Base-by-base conservation (phyloP, 37 sponge, comb jelly and placozoan species). In the Ianthella basta region DNA sequence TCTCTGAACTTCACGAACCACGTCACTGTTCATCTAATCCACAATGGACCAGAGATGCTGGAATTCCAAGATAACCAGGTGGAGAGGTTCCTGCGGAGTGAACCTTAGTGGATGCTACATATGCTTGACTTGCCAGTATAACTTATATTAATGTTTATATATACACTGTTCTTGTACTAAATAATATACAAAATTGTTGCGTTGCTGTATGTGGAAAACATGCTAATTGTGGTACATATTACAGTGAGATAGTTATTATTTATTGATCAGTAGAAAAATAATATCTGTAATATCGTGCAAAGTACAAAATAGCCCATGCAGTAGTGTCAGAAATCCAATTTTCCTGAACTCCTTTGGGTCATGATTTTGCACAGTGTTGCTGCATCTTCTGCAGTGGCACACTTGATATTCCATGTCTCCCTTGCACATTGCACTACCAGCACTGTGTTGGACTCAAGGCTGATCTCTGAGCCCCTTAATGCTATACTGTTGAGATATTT, bases 11-110 rank as follows among this genome's bases (percentile, higher is more conserved):
- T 87, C 74, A 72, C 88, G 1, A 29, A 80, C n/a, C 81, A 80
- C 16, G 92, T 91, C 18, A 81, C 67, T 36, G 86, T 91, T 40
- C 92, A 88, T 33, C 29, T 80, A 5, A 84, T 91, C 35, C 6
- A 41, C 60, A 91, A 91, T 65, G 92, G 92, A 0, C 88, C 85
- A 32, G 88, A 88, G 55, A 82, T 85, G 82, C 78, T 75, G 21
- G 78, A 40, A 32, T 53, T 53, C 21, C 33, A 24, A 10, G n/a
- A 14, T 50, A 36, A 40, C 54, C 33, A 75, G 24, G 37, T 40
- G 39, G 38, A 41, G 15, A 5, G 24, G 78, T 75, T 75, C n/a
- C 21, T 75, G 4, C 4, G 12, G 24, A 61, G 10, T 4, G 10
- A 10, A n/a, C 29, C 25, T 10, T 61, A n/a, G 4, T 13, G 29